Evolutionary conservation across 2,888 invertebrate species (phyloP).

Genomic region (Philonicus albiceps): DNA sequence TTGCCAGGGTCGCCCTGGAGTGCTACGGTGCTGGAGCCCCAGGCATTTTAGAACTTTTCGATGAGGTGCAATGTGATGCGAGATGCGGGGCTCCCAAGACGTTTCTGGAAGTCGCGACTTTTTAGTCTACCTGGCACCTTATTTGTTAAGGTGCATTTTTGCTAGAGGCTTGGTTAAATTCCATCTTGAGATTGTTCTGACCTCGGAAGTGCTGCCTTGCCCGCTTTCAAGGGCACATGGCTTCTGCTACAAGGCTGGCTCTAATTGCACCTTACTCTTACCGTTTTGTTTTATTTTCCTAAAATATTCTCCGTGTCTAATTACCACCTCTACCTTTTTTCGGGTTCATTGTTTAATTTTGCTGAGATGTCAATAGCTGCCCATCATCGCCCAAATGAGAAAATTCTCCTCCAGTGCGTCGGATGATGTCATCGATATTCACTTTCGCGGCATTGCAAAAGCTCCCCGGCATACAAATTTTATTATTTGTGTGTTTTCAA

Average conservation of each 20-base stretch:
- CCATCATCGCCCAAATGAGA: neutral
- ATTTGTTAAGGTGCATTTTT: neutral
- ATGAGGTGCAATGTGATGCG: neutral
- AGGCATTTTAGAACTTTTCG: neutral
- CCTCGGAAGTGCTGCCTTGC: neutral
- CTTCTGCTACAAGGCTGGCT: neutral
- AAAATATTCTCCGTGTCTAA: neutral
- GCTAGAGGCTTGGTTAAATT: neutral
- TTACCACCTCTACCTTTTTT: neutral
- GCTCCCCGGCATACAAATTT: conserved; percentile 6
- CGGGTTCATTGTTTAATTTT: neutral
- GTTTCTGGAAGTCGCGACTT: neutral
- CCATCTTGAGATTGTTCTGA: neutral
- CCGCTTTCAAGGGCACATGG: neutral
- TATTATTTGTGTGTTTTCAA: neutral
- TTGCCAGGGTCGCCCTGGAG: neutral
- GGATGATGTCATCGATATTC: conserved; percentile 43
- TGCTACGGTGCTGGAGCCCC: neutral
- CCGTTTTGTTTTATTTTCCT: neutral
- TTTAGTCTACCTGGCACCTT: neutral
- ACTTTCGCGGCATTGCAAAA: conserved; percentile 42
- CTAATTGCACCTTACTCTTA: neutral
- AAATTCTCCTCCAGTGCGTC: neutral
- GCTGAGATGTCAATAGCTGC: neutral
- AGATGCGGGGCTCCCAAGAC: neutral